Evolutionary conservation across 2,888 invertebrate genomes (phyloP).

Genomic region (Diaprepes abbreviatus): DNA sequence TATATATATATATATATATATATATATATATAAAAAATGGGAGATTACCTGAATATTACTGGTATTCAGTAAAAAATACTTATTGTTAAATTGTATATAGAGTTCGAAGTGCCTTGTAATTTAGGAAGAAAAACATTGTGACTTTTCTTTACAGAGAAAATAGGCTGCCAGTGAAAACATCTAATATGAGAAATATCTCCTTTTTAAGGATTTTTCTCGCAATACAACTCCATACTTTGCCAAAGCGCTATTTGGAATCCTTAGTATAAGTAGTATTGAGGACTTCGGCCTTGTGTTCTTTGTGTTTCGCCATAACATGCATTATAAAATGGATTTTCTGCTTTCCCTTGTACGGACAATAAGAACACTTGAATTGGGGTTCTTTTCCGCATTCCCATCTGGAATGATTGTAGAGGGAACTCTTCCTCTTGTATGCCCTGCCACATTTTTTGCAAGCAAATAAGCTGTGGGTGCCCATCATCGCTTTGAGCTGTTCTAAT

Average conservation of each 20-base stretch:
- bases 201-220: too few species aligned
- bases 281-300: conserved; percentile 59
- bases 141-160: too few species aligned
- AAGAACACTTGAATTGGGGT: conserved; percentile 55
- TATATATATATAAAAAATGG: too few species aligned
- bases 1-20: too few species aligned
- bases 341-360: conserved; percentile 49
- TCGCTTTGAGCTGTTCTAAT: conserved; percentile 40
- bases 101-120: too few species aligned
- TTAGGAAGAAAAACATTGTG: too few species aligned
- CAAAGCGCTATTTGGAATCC: background rate
- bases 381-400: conserved; percentile 58
- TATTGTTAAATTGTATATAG: too few species aligned
- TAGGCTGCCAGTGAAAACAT: too few species aligned
- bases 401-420: conserved; percentile 54
- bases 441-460: conserved; percentile 51
- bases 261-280: conserved; percentile 39
- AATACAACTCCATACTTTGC: too few species aligned
- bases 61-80: too few species aligned
- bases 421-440: conserved; percentile 53
- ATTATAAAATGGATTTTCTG: conserved; percentile 50
- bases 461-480: conserved; percentile 42
- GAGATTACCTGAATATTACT: too few species aligned
- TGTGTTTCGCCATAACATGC: conserved; percentile 52
- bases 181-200: too few species aligned